Percentiles rank a stretch among this genome's conserved stretches.
Evolutionary conservation across 2,797 vertebrate species (phyloP).

Genomic region (Gadopsis bispinosus): DNA sequence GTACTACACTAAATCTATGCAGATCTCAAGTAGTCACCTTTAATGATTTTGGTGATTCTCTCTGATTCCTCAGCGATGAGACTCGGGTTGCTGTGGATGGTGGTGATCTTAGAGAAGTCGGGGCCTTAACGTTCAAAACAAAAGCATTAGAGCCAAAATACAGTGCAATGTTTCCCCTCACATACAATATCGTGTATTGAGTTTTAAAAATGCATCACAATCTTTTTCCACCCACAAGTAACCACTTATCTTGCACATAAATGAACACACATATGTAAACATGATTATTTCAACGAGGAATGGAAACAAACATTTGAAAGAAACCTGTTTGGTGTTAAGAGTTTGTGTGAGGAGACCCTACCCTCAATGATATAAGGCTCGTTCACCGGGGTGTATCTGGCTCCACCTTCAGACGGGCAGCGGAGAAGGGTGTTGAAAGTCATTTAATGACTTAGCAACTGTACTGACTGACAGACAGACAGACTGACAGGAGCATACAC

Average conservation of each 20-base stretch:
- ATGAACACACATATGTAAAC: constrained; percentile 7
- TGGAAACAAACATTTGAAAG: constrained; percentile 29
- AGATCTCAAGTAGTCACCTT: constrained; percentile 67
- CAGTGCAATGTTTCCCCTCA: not conserved
- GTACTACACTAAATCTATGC: not conserved
- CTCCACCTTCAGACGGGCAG: constrained; percentile 77
- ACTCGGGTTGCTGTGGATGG: constrained; percentile 73
- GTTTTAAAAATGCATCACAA: constrained; percentile 24
- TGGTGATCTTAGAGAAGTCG: constrained; percentile 82
- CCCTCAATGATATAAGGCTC: constrained; percentile 84
- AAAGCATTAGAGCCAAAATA: constrained; percentile 29
- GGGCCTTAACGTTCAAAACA: constrained; percentile 69
- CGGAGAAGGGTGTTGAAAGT: constrained; percentile 72
- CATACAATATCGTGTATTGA: not conserved
- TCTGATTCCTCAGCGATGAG: constrained; percentile 80
- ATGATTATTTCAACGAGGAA: constrained; percentile 40
- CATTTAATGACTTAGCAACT: constrained; percentile 73
- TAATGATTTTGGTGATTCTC: constrained; percentile 83
- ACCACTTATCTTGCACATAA: not conserved
- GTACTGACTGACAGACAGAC: constrained; percentile 61
- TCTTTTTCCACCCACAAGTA: constrained; percentile 32
- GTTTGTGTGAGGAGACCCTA: constrained; percentile 63
- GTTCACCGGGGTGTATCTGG: constrained; percentile 32
- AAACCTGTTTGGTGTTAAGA: constrained; percentile 39
- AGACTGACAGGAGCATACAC: constrained; percentile 69